A percentile compares a stretch with the other conserved stretches of the same genome.
These are phyloP conservation scores for Poeciliopsis prolifica DNA, from an alignment of 2,113 vertebrate species.

Conservation along the genomic window DNA sequence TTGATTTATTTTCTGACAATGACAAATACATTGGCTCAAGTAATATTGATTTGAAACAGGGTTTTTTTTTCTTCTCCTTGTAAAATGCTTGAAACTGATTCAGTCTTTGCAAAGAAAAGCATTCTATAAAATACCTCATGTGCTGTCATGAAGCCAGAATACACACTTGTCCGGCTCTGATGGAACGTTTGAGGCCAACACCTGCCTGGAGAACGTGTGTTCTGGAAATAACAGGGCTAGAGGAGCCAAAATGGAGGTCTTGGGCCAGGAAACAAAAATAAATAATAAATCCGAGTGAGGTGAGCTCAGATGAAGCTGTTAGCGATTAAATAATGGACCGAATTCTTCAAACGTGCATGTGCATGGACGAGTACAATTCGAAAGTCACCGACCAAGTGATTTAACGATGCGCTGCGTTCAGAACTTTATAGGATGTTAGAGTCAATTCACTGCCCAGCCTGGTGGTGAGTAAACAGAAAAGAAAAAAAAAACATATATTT, in stretches of 20 bases:
- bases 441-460: not conserved
- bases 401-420: not conserved
- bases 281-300: no score
- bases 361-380: not conserved
- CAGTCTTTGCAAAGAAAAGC: not conserved
- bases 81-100: constrained; percentile 6
- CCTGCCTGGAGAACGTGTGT: not conserved
- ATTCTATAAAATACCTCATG: constrained; percentile 1
- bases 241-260: no score
- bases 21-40: not conserved
- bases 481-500: no score
- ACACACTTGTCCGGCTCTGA: not conserved
- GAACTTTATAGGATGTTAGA: not conserved
- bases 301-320: not conserved
- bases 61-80: not conserved
- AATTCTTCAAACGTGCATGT: no score
- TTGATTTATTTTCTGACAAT: not conserved
- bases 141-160: constrained; percentile 1
- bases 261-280: not conserved
- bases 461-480: not conserved
- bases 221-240: not conserved
- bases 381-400: not conserved
- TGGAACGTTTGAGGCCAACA: not conserved
- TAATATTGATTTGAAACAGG: not conserved
- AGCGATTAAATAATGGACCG: not conserved